Conservation (phyloP, 64 coral and sea anemone species). For the Astreopora myriophthalma region DNA sequence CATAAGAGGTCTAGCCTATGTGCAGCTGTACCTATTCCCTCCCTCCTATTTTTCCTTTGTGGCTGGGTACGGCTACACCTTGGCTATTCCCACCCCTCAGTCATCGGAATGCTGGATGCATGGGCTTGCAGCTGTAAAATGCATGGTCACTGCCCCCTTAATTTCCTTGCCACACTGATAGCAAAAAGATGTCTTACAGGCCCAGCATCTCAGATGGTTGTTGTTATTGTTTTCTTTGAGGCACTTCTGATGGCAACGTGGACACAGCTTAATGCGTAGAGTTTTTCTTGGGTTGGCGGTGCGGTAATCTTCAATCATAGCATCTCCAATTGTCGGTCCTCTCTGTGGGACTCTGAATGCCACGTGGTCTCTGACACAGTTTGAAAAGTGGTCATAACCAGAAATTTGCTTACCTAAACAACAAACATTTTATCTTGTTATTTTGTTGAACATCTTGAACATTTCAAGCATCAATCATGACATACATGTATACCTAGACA, state of each 20-base stretch:
- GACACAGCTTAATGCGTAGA: slow-evolving; percentile 61
- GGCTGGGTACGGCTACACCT: no score
- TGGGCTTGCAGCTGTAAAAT: slow-evolving; percentile 64
- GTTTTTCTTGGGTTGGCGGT: slow-evolving; percentile 19
- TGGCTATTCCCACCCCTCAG: no score
- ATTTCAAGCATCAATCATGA: no score
- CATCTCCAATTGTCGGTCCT: slow-evolving; percentile 60
- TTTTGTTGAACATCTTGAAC: no score
- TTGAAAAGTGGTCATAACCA: slow-evolving; percentile 81
- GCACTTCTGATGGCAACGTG: slow-evolving; percentile 84
- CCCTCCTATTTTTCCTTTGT: no score
- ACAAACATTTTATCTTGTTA: neutral
- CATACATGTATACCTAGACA: no score
- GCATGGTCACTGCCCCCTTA: slow-evolving; percentile 50
- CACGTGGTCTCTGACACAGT: neutral
- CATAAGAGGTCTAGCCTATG: no score
- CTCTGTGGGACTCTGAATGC: neutral
- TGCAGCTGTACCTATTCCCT: no score
- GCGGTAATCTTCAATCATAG: slow-evolving; percentile 48
- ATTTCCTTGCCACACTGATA: slow-evolving; percentile 86
- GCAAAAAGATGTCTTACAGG: slow-evolving; percentile 93
- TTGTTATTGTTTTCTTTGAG: slow-evolving; percentile 81
- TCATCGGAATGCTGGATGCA: slow-evolving; percentile 91
- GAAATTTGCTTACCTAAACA: slow-evolving; percentile 73
- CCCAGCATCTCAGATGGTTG: slow-evolving; percentile 93